These are phyloP conservation scores for Phoxinus dragarum DNA, from an alignment of 2,797 vertebrate genomes.

Conservation along the genomic window DNA sequence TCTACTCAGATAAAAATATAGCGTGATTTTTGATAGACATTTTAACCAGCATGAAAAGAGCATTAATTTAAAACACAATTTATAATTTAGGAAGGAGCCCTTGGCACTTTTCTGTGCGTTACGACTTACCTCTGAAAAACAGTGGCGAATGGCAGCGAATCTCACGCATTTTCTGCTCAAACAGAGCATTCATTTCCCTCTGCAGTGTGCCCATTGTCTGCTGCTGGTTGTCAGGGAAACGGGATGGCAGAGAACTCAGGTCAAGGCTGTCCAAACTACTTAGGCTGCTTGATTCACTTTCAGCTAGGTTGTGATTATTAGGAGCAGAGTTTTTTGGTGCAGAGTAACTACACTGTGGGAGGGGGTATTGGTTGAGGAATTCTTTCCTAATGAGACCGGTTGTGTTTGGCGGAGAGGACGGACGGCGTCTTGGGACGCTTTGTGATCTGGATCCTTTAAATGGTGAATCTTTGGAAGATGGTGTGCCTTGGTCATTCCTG, in stretches of 20 bases:
- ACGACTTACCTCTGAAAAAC: constrained; percentile 84
- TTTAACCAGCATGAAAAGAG: neutral
- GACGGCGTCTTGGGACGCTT: constrained; percentile 73
- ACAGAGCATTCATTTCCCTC: constrained; percentile 95
- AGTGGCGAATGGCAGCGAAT: constrained; percentile 92
- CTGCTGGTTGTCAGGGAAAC: constrained; percentile 72
- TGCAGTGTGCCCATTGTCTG: constrained; percentile 89
- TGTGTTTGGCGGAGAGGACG: constrained; percentile 64
- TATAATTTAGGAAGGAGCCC: neutral
- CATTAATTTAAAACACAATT: neutral
- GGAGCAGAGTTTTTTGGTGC: constrained; percentile 69
- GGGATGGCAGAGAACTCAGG: constrained; percentile 64
- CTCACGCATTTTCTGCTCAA: constrained; percentile 92
- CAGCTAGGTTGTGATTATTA: constrained; percentile 80
- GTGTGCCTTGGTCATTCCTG: constrained; percentile 63
- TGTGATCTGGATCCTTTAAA: constrained; percentile 71
- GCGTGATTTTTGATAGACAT: neutral
- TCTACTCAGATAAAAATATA: neutral
- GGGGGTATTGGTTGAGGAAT: constrained; percentile 72
- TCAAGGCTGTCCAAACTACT: constrained; percentile 84
- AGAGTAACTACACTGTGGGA: constrained; percentile 67
- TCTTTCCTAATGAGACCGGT: constrained; percentile 68
- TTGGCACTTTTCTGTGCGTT: neutral
- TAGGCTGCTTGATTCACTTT: constrained; percentile 83
- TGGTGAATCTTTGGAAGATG: constrained; percentile 61